These are phyloP conservation scores for Bolinopsis microptera DNA, from an alignment of 37 sponge, comb jelly and placozoan genomes.

Conservation along the genomic window DNA sequence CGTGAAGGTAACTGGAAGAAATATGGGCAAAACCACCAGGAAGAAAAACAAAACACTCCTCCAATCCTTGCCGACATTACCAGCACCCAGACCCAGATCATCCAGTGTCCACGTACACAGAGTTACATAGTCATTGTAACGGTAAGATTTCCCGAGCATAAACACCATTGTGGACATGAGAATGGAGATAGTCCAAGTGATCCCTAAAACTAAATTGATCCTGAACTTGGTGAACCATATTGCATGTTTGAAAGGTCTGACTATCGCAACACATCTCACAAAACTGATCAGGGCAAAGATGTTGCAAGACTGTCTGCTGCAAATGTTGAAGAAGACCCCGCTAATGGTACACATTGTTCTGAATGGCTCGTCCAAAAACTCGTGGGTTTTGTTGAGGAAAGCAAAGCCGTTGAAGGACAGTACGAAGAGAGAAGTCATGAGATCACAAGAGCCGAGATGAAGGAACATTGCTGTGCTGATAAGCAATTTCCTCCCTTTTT, in stretches of 20 bases:
- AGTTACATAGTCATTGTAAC: neutral
- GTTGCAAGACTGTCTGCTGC: neutral
- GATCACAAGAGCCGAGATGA: neutral
- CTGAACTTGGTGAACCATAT: slow-evolving; percentile 28
- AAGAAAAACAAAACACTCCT: neutral
- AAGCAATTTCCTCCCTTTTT: neutral
- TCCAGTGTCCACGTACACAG: slow-evolving; percentile 12
- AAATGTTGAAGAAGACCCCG: neutral
- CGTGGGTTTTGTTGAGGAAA: neutral
- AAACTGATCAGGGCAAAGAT: neutral
- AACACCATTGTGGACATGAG: neutral
- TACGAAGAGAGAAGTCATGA: neutral
- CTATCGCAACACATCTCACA: neutral
- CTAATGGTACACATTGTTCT: neutral
- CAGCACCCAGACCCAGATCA: neutral
- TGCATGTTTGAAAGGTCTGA: slow-evolving; percentile 10
- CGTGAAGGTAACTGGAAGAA: slow-evolving; percentile 1
- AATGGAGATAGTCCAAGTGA: neutral
- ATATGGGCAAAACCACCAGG: neutral
- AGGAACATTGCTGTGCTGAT: neutral
- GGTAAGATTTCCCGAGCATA: neutral
- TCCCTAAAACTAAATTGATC: neutral
- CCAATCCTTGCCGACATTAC: neutral
- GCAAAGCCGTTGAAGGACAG: neutral
- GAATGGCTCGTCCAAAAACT: neutral